Evolutionary conservation across 1,140 invertebrate species (phyloP).

Genomic region (Aricia agestis): DNA sequence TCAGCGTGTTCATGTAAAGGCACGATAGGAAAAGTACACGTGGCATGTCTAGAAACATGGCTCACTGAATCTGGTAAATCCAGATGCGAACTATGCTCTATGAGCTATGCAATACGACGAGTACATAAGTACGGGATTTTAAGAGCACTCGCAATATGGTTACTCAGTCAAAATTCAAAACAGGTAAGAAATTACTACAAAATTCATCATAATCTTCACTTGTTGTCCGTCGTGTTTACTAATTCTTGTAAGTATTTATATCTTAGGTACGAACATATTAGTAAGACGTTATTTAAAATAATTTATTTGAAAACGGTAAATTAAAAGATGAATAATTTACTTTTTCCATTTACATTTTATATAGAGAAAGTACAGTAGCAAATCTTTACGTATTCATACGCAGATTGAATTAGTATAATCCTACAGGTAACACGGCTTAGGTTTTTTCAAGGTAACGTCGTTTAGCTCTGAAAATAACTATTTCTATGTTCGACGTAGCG

Average conservation of each 20-base stretch:
- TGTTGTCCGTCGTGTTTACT: no score
- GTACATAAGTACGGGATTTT: constrained; percentile 76
- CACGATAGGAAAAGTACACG: constrained; percentile 81
- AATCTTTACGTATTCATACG: not conserved
- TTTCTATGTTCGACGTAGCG: not conserved
- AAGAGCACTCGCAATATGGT: constrained; percentile 74
- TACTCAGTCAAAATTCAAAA: constrained; percentile 76
- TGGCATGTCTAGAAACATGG: constrained; percentile 82
- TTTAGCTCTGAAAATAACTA: not conserved
- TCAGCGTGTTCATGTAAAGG: constrained; percentile 79
- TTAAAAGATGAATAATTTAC: not conserved
- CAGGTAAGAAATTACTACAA: constrained; percentile 48
- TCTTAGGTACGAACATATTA: no score
- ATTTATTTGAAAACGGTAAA: not conserved
- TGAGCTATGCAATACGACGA: constrained; percentile 73
- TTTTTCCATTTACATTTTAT: not conserved
- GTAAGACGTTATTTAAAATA: constrained; percentile 13
- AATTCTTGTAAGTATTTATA: no score
- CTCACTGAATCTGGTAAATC: constrained; percentile 79
- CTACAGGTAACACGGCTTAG: not conserved
- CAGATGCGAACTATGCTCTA: constrained; percentile 79
- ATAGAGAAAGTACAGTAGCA: not conserved
- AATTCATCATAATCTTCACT: no score
- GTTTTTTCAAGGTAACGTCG: not conserved
- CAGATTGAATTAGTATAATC: not conserved